These are phyloP conservation scores for Mastomys coucha DNA, from an alignment of 2,113 vertebrate genomes.

Conservation along the genomic window DNA sequence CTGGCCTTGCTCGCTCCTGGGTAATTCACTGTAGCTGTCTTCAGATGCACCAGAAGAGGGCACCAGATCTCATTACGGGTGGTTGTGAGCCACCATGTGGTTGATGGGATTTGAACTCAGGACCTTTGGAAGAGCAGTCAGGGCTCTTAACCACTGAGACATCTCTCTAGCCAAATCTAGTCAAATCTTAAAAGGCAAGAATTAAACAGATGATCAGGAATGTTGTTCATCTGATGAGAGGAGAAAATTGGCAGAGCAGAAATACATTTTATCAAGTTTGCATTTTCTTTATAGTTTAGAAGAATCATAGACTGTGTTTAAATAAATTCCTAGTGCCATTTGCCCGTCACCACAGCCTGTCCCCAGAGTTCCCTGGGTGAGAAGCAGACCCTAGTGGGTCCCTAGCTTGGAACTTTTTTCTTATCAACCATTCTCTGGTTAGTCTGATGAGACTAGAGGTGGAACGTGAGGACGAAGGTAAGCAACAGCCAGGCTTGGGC, in stretches of 20 bases:
- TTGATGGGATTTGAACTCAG: no score
- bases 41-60: no score
- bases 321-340: background rate
- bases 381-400: background rate
- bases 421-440: background rate
- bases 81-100: no score
- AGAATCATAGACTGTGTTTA: background rate
- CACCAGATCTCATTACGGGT: no score
- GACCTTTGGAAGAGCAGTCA: no score
- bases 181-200: background rate
- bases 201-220: background rate
- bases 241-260: background rate
- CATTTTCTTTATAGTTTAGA: conserved; percentile 22
- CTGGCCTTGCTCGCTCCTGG: no score
- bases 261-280: background rate
- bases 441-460: background rate
- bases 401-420: background rate
- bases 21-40: no score
- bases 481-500: background rate
- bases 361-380: background rate
- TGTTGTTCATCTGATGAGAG: background rate
- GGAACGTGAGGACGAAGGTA: background rate
- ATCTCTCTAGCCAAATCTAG: no score
- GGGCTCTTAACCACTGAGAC: no score
- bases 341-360: background rate